These are phyloP conservation scores for Hucho hucho DNA, from an alignment of 2,113 vertebrate genomes.

Conservation along the genomic window DNA sequence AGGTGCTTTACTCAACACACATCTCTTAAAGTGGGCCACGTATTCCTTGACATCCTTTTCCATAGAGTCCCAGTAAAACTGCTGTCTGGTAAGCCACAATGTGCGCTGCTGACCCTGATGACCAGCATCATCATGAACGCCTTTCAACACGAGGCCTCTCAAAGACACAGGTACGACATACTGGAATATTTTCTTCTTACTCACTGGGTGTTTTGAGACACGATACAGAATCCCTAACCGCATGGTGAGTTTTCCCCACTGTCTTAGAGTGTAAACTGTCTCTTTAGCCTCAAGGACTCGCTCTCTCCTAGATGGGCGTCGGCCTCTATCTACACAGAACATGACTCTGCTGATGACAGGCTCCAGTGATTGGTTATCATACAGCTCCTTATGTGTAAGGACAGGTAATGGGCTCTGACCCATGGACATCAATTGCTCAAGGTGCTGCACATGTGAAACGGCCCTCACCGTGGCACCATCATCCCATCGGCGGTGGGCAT, in stretches of 20 bases:
- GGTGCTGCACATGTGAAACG: no score
- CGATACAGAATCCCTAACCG: slow-evolving; percentile 24
- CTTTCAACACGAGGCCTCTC: neutral
- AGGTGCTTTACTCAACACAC: no score
- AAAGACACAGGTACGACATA: slow-evolving; percentile 17
- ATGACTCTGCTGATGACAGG: no score
- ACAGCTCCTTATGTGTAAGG: no score
- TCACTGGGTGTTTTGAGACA: neutral
- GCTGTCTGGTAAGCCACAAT: neutral
- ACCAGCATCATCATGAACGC: slow-evolving; percentile 30
- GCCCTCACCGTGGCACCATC: no score
- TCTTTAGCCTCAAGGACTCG: neutral
- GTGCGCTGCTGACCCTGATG: slow-evolving; percentile 19
- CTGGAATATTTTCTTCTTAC: slow-evolving; percentile 13
- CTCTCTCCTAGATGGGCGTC: slow-evolving; percentile 14
- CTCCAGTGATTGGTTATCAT: no score
- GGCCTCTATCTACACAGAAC: neutral
- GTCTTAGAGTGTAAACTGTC: neutral
- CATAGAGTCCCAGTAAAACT: neutral
- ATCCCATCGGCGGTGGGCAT: no score
- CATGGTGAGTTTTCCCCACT: slow-evolving; percentile 17
- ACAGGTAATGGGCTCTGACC: no score
- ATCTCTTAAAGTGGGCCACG: no score
- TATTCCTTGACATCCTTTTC: no score
- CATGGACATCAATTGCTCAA: no score